Base-by-base conservation (phyloP, 1,140 invertebrate species). In the Drosophila lacteicornis region DNA sequence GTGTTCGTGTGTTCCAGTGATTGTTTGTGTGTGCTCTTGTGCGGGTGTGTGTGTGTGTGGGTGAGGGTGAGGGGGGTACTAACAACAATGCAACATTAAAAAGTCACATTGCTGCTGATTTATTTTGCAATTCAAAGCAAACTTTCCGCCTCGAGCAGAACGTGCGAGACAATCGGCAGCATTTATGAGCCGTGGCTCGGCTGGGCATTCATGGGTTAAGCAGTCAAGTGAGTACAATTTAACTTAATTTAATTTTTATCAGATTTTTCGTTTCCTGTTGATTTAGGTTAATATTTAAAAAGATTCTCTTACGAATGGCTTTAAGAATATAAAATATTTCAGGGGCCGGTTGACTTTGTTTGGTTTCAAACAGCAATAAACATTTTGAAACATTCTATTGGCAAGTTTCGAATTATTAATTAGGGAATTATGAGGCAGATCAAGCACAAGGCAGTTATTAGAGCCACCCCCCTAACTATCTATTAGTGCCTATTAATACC, bases 51-150 rank as follows among this genome's bases (percentile, higher is more conserved):
- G 67, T 61, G 76, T 49, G 33, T 1, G 36, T 1, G 36, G 4
- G 36, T 38, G 17, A 2, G 50, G 15, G 33, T 11, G 11, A 11
- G 7, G 30, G 19, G 62, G 11, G 8, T n/a, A 17, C 38, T 40
- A 65, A 78, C 65, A 86, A 86, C 82, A 86, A 82, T 82, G 76
- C 75, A 75, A 69, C 82, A 86, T 86, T 86, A 86, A 82, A 86
- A 88, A 88, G 80, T 88, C 81, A 82, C 79, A 88, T 90, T 76
- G 67, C 73, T 76, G 79, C 82, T 85, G 85, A 90, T 90, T 90
- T 90, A 90, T 90, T 84, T 90, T 77, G 81, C 67, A 82, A 90
- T 90, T 90, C 67, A 60, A 82, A 77, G 46, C 46, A 63, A 90
- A 90, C 75, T 80, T 90, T 85, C 58, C 38, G 56, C 62, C 57